Base-by-base conservation (phyloP, 2,797 vertebrate species). In the Margarornis squamiger region DNA sequence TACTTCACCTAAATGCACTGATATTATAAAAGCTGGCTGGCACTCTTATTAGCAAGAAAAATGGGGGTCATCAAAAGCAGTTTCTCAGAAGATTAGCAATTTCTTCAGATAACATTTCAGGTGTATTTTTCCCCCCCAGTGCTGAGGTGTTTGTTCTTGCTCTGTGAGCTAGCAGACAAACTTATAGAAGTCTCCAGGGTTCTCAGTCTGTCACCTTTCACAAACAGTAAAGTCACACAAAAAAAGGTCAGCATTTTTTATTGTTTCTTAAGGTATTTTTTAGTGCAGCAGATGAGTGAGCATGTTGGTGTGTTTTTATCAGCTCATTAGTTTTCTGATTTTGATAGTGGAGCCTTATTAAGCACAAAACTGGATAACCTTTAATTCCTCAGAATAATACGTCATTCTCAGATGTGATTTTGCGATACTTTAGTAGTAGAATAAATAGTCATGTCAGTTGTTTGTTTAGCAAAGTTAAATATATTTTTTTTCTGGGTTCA, bases 151-250 rank as follows among this genome's bases (percentile, higher is more conserved):
- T 82, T 73, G n/a, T 86, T 74, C 49, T 76, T 90, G 36, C 58
- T 83, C 67, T 78, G 46, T 84, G 76, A 38, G 45, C 63, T 92
- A 91, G 68, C 59, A 90, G 63, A 48, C 43, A 45, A 80, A 48
- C 62, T 77, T 67, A 21, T 0, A 38, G 67, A 34, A 51, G 38
- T 96, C 84, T 92, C 46, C 58, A 68, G 76, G 48, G 63, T 78
- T 95, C 81, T 92, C 89, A 74, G 83, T 95, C 83, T 95, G 23
- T 82, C 51, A 46, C 76, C 79, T 95, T 88, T 88, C 93, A 76
- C 48, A 81, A 87, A 90, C 8, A 16, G 86, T 73, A 63, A 83
- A 93, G 58, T 90, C 57, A 39, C 20, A 74, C 38, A 46, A 61
- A 68, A 87, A 72, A 83, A 67, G 21, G 29, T 49, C 8, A 6